phyloP scores from a whole-genome alignment of 2,888 invertebrate species.

The Celastrina argiolus region DNA sequence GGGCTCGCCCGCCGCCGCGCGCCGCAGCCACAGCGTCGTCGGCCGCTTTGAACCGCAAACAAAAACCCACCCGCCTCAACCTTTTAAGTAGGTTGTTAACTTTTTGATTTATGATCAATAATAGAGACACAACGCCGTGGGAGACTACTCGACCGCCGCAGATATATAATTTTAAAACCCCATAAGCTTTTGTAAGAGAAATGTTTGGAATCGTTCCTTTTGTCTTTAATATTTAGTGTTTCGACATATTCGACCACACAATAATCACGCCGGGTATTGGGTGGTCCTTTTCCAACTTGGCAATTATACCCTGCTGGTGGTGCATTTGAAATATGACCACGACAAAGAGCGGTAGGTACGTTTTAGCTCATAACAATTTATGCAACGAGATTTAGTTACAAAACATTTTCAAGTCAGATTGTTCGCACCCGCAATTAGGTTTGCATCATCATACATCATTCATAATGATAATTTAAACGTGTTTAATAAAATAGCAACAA shows the following conservation, averaged over 20 bases:
- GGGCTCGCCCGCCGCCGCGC: slow-evolving; percentile 54
- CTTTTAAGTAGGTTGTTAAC: slow-evolving; percentile 79
- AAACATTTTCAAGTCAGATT: slow-evolving; percentile 18
- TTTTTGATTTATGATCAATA: slow-evolving; percentile 78
- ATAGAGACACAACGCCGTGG: slow-evolving; percentile 77
- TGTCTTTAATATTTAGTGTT: slow-evolving; percentile 48
- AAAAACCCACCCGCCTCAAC: slow-evolving; percentile 71
- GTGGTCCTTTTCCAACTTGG: slow-evolving; percentile 48
- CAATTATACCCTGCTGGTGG: slow-evolving; percentile 13
- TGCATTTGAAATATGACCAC: background rate
- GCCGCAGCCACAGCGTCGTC: slow-evolving; percentile 60
- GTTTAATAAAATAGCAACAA: slow-evolving; percentile 11
- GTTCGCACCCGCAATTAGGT: background rate
- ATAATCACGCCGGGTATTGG: slow-evolving; percentile 36
- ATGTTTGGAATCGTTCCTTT: slow-evolving; percentile 50
- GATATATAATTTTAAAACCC: slow-evolving; percentile 72
- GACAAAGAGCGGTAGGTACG: background rate
- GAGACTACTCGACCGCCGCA: slow-evolving; percentile 68
- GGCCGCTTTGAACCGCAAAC: slow-evolving; percentile 69
- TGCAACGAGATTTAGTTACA: background rate
- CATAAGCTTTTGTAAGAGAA: slow-evolving; percentile 58
- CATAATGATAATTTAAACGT: slow-evolving; percentile 7
- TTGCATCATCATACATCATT: slow-evolving; percentile 1
- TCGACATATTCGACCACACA: slow-evolving; percentile 36
- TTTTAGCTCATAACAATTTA: background rate